Conservation (phyloP, 2,113 vertebrate species). For the Picathartes gymnocephalus region DNA sequence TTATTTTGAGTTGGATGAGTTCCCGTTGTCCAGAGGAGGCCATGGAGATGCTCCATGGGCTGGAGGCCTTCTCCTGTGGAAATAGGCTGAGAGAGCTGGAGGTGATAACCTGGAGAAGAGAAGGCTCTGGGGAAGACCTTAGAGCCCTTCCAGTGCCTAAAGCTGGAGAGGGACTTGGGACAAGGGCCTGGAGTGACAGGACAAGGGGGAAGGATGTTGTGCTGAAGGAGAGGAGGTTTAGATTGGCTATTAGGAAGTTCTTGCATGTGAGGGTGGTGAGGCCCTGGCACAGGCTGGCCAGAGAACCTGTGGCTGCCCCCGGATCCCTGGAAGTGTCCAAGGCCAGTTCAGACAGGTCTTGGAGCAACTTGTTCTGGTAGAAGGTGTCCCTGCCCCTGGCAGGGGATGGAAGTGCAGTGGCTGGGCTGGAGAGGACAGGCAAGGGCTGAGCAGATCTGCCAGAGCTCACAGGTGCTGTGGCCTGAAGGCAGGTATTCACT, state of each 20-base stretch:
- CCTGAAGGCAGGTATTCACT: not conserved
- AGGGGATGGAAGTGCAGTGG: not conserved
- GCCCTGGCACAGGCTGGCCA: not conserved
- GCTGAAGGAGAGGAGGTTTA: not conserved
- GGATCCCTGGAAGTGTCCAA: not conserved
- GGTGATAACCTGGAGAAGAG: not conserved
- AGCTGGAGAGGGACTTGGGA: not conserved
- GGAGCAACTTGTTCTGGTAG: accelerated
- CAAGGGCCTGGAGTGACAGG: not conserved
- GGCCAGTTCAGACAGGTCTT: not conserved
- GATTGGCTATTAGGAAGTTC: not conserved
- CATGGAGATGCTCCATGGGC: not conserved
- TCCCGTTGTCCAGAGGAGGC: not conserved
- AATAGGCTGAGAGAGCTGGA: not conserved
- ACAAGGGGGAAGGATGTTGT: not conserved
- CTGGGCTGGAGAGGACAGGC: not conserved
- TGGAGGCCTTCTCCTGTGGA: not conserved
- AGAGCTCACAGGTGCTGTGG: not conserved
- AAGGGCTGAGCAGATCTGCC: not conserved
- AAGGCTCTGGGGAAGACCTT: not conserved
- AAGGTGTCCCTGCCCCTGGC: not conserved
- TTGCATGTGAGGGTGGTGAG: not conserved
- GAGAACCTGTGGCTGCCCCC: not conserved
- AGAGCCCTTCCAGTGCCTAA: not conserved
- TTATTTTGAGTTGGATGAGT: not conserved